phyloP scores from a whole-genome alignment of 2,113 vertebrate genomes.

The Bos taurus region ARS-UCD2.0 NC_037344.1:3379001-3379500 shows the following conservation, averaged over 20 bases:
- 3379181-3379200: not conserved
- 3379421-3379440: not conserved
- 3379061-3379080: not conserved
- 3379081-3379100: not conserved
- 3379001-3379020: not conserved
- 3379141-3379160: not conserved
- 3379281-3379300: not conserved
- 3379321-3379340: not conserved
- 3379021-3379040: not conserved
- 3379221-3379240: not conserved
- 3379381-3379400: not conserved
- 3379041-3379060: not conserved
- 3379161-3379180: not conserved
- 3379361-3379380: not conserved
- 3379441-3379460: not conserved
- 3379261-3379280: not conserved
- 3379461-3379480: not conserved
- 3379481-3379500: not conserved
- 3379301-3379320: not conserved
- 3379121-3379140: not conserved
- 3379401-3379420: rapidly evolving
- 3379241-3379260: not conserved
- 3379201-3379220: not conserved
- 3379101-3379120: not conserved
- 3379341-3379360: not conserved